Conservation (phyloP, 2,113 vertebrate genomes). For the Nycticebus coucang region DNA sequence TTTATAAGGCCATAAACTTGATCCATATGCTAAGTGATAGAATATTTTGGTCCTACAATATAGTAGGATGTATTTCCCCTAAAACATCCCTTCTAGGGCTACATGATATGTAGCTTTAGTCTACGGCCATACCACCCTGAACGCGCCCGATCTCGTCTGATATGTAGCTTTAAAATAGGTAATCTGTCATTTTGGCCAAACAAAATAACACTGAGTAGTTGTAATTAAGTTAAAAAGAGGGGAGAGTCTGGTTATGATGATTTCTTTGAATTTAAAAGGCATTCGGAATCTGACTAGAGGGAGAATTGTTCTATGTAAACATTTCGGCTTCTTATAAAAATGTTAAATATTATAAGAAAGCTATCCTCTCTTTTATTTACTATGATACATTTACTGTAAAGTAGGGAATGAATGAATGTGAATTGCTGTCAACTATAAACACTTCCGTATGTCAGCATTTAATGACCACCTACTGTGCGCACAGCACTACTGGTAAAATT, state of each 20-base stretch:
- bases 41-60: not conserved
- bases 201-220: constrained; percentile 38
- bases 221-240: constrained; percentile 38
- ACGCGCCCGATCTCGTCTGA: no score
- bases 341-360: constrained; percentile 53
- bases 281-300: not conserved
- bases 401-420: not conserved
- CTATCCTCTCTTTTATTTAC: not conserved
- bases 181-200: constrained; percentile 56
- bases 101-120: not conserved
- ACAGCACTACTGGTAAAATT: constrained; percentile 52
- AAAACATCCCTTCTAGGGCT: not conserved
- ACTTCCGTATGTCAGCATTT: constrained; percentile 58
- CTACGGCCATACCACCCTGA: no score
- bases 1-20: not conserved
- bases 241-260: not conserved
- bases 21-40: not conserved
- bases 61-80: not conserved
- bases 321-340: constrained; percentile 55
- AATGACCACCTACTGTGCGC: constrained; percentile 69
- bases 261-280: constrained; percentile 49
- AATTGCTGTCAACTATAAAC: constrained; percentile 38
- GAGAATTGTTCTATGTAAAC: constrained; percentile 45
- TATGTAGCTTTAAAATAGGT: constrained; percentile 44
- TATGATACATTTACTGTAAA: constrained; percentile 66